Evolutionary conservation across 2,888 invertebrate species (phyloP), one percentile per base, ranked within the genome.

Genomic region (Buathra laborator): DNA sequence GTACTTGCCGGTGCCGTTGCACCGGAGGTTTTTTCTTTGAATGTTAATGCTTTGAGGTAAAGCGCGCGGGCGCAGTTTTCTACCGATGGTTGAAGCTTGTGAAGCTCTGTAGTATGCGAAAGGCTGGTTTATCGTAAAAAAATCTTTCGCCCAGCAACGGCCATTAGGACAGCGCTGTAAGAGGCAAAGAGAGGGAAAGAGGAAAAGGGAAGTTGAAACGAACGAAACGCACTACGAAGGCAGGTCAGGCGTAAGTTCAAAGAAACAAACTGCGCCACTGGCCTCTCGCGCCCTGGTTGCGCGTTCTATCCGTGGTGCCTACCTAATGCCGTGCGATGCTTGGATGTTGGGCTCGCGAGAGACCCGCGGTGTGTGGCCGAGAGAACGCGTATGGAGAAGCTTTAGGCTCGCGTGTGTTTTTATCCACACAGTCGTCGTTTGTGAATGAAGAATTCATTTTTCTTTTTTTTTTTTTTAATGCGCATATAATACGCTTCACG

Each of bases 181-280:
- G 19, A 29, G 12, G 19, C 12, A 10, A 7, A 44, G 29, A 46
- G 53, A 53, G 62, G 59, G 44, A 53, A 46, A 56, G 62, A 44
- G 59, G 2, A 24, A 24, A 24, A 24, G 48, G 37, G 32, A 62
- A 37, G 70, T 59, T 44, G 70, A 16, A 71, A 10, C 29, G 29
- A 75, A 75, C 76, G 77, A 74, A 84, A 84, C 84, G 84, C 81
- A 84, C 78, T 75, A 48, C 51, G 84, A 68, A 51, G 67, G 72
- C 59, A 85, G 81, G 75, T 82, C 85, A 80, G 85, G 79, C 79
- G 82, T 71, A 72, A 85, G 79, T 85, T 85, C 85, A 85, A 85
- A 85, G 82, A 72, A 78, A 85, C 81, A 84, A 75, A 78, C 74
- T 74, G 44, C 71, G 44, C 37, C 48, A 43, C 71, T 76, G 82